A percentile compares a stretch with the other conserved stretches of the same genome.
phyloP scores from a whole-genome alignment of 2,113 vertebrate species.

The Haplotaxodon microlepis region DNA sequence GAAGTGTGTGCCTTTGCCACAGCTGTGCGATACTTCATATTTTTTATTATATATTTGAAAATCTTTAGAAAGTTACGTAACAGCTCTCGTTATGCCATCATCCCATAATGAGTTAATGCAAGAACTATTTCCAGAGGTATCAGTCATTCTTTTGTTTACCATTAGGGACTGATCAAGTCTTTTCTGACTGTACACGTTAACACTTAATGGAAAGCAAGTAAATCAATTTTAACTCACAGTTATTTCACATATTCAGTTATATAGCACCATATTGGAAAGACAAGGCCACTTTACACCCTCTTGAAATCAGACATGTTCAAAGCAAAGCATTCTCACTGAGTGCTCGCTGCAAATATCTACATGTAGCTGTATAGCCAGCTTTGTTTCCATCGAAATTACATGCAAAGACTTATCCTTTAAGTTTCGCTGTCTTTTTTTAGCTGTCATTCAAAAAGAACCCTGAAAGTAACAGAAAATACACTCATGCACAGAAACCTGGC shows the following conservation, averaged over 20 bases:
- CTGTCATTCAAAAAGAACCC: not conserved
- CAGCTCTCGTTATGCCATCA: not conserved
- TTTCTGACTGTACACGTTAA: not conserved
- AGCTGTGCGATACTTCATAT: not conserved
- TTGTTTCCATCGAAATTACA: not conserved
- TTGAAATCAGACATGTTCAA: not conserved
- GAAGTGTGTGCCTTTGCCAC: not conserved
- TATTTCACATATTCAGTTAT: not conserved
- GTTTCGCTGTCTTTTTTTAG: not conserved
- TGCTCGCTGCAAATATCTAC: not conserved
- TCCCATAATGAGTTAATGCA: not conserved
- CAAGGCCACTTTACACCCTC: not conserved
- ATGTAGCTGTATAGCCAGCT: not conserved
- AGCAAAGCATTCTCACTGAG: not conserved
- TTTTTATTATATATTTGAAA: not conserved
- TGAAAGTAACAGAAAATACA: not conserved
- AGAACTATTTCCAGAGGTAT: not conserved
- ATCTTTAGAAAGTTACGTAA: not conserved
- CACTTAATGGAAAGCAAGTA: not conserved
- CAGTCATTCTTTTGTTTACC: not conserved
- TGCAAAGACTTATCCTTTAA: not conserved
- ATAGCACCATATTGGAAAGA: not conserved
- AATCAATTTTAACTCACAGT: not conserved
- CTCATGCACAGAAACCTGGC: not conserved
- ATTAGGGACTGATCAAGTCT: not conserved